Evolutionary conservation across 2,113 vertebrate species (phyloP).

Genomic region (Rhagologus leucostigma): DNA sequence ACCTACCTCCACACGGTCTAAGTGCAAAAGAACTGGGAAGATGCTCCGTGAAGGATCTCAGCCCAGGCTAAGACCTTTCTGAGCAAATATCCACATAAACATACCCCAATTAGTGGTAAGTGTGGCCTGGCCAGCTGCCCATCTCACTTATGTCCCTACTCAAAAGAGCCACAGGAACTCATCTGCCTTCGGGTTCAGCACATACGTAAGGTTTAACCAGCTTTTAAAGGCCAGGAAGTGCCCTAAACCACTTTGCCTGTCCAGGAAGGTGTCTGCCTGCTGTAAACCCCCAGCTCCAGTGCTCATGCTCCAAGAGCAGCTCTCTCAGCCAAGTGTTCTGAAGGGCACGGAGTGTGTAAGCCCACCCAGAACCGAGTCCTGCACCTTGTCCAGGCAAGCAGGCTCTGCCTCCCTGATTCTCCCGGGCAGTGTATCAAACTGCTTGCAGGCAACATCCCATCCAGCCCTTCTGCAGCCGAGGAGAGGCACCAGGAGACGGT

Average conservation of each 20-base stretch:
- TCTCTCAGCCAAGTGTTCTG: background rate
- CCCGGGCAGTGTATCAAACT: background rate
- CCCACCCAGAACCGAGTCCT: fast-evolving
- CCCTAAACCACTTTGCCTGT: background rate
- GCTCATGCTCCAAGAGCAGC: background rate
- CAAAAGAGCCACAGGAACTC: background rate
- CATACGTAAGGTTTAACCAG: background rate
- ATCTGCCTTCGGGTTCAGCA: background rate
- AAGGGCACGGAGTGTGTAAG: fast-evolving
- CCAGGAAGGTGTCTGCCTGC: background rate
- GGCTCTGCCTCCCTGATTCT: background rate
- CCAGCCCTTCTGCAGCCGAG: background rate
- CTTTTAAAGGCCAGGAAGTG: background rate
- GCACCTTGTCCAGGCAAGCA: background rate
- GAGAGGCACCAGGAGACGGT: background rate
- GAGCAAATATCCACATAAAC: background rate
- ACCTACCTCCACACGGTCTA: background rate
- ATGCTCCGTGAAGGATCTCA: background rate
- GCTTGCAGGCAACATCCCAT: background rate
- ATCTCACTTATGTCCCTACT: background rate
- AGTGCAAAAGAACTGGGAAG: background rate
- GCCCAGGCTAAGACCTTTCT: background rate
- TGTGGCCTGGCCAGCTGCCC: conserved; percentile 13
- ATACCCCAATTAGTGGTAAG: background rate
- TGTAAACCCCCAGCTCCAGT: background rate